Conservation (phyloP, 2,888 invertebrate species). For the Nesidiocoris tenuis region DNA sequence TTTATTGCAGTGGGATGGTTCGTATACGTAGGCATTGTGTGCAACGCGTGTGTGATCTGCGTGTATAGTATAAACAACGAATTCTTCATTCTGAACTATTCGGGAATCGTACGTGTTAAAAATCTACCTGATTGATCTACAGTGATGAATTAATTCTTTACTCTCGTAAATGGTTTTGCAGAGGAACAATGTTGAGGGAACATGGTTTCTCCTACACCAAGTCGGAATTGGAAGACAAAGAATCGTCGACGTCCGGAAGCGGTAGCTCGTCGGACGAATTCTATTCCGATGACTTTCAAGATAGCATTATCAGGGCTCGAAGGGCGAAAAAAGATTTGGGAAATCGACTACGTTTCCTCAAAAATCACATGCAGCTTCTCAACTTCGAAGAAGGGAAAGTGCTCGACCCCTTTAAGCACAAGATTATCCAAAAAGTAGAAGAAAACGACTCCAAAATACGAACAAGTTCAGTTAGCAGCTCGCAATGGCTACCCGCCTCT, state of each 20-base stretch:
- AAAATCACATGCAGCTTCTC: slow-evolving; percentile 17
- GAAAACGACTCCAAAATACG: neutral
- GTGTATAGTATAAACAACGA: neutral
- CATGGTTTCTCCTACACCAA: slow-evolving; percentile 31
- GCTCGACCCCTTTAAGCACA: slow-evolving; percentile 1
- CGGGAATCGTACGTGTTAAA: no score
- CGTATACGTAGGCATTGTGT: no score
- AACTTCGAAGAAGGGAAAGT: slow-evolving; percentile 12
- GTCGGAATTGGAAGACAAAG: slow-evolving; percentile 1
- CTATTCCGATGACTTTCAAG: neutral
- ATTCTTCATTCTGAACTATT: no score
- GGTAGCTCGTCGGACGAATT: slow-evolving; percentile 23
- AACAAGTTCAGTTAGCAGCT: neutral
- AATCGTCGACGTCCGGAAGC: neutral
- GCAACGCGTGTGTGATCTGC: neutral
- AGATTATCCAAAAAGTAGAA: neutral
- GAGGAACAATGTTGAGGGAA: slow-evolving; percentile 17
- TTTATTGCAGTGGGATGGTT: no score
- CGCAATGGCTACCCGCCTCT: neutral
- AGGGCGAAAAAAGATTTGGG: neutral
- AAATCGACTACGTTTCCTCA: slow-evolving; percentile 23
- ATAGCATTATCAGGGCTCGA: neutral
- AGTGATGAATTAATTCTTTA: no score
- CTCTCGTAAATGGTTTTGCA: no score
- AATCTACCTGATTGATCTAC: no score